Evolutionary conservation across 2,888 invertebrate genomes (phyloP).

Genomic region (Orthonychiurus folsomi): DNA sequence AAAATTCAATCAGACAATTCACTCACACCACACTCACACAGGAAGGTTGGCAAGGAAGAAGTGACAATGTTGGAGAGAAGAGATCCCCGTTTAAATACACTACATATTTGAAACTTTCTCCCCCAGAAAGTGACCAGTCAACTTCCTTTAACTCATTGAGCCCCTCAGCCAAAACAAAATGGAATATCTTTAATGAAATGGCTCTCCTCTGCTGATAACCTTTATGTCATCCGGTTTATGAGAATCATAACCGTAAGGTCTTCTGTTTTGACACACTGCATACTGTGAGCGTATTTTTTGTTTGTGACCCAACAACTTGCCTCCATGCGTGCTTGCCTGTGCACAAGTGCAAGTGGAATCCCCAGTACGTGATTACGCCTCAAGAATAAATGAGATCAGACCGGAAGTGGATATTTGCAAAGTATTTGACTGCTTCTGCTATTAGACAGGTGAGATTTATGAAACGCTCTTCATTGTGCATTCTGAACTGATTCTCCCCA

Average conservation of each 20-base stretch:
- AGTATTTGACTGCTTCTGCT: not conserved
- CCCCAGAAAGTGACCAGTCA: not conserved
- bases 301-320: not conserved
- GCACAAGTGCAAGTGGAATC: too few species aligned
- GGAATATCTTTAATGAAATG: not conserved
- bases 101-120: not conserved
- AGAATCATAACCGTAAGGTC: not conserved
- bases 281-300: not conserved
- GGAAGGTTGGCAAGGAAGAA: constrained; percentile 12
- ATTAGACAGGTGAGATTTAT: constrained; percentile 1
- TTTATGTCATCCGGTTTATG: constrained; percentile 1
- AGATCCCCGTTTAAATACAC: not conserved
- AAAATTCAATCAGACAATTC: constrained; percentile 14
- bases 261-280: not conserved
- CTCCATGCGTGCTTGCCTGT: too few species aligned
- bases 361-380: not conserved
- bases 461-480: not conserved
- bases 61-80: not conserved
- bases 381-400: not conserved
- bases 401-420: not conserved
- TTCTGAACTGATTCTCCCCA: too few species aligned
- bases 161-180: not conserved
- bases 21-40: constrained; percentile 19
- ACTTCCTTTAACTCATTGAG: not conserved
- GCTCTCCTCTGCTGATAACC: not conserved